Evolutionary conservation across 2,113 vertebrate genomes (phyloP).

Genomic region (Megaceryle torquata): DNA sequence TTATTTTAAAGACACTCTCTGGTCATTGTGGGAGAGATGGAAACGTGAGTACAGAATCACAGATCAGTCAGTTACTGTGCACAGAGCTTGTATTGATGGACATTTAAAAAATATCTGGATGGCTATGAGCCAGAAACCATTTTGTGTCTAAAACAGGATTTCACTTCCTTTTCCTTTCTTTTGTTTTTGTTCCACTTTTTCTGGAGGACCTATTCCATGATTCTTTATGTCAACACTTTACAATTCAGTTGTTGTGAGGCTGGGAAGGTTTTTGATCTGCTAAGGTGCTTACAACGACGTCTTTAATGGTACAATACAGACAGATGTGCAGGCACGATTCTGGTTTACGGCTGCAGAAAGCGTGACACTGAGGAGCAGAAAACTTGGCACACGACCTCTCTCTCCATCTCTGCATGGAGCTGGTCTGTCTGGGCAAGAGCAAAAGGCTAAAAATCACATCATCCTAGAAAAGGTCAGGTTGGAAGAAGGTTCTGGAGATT

Average conservation of each 20-base stretch:
- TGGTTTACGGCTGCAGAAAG: neutral
- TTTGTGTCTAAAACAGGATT: constrained; percentile 27
- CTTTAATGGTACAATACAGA: neutral
- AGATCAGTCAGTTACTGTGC: neutral
- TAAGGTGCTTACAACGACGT: neutral
- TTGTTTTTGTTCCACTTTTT: neutral
- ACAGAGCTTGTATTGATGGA: constrained; percentile 34
- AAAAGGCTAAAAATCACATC: neutral
- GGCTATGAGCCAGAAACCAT: constrained; percentile 40
- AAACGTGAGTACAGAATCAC: neutral
- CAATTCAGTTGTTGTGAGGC: neutral
- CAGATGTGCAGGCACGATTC: neutral
- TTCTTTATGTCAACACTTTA: rapidly evolving
- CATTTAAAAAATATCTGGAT: constrained; percentile 37
- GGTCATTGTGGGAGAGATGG: neutral
- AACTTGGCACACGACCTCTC: neutral
- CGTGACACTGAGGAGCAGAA: neutral
- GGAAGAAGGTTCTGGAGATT: neutral
- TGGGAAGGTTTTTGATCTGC: neutral
- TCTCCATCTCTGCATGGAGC: neutral
- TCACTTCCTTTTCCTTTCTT: constrained; percentile 40
- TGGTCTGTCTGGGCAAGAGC: neutral
- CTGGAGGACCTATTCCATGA: neutral
- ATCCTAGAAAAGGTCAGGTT: neutral
- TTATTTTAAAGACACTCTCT: neutral